Evolutionary conservation across 2,113 vertebrate species (phyloP).

Genomic region (Eudyptes chrysolophus): DNA sequence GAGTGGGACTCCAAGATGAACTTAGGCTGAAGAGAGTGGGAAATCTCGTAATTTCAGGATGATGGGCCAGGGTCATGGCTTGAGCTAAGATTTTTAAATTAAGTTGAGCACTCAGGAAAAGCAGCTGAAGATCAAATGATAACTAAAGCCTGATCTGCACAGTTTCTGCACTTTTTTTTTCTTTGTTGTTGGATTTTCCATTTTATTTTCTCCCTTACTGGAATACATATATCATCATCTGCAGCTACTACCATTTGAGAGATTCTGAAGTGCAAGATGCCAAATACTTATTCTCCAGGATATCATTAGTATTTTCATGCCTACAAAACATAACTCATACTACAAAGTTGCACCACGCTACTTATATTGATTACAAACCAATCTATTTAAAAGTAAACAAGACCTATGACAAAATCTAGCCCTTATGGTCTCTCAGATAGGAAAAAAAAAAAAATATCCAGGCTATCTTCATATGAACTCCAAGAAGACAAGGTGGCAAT

Average conservation of each 20-base stretch:
- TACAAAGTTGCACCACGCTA: rapidly evolving
- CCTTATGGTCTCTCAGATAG: not conserved
- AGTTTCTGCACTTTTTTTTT: not conserved
- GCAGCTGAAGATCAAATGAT: not conserved
- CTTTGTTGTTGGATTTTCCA: not conserved
- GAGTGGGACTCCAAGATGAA: not conserved
- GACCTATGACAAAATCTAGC: not conserved
- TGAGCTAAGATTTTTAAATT: not conserved
- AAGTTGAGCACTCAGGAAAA: not conserved
- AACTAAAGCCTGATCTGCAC: not conserved
- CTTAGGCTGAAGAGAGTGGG: not conserved
- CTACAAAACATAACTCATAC: not conserved
- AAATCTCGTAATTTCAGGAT: not conserved
- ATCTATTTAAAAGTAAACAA: not conserved
- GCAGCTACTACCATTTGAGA: not conserved
- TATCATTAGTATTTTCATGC: not conserved
- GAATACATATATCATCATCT: not conserved
- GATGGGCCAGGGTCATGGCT: not conserved
- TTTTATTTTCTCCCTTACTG: not conserved
- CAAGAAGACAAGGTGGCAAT: not conserved
- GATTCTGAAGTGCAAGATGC: not conserved
- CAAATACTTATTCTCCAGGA: not conserved
- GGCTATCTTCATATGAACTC: not conserved
- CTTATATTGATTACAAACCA: not conserved
- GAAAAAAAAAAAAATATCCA: not conserved